Evolutionary conservation across 2,797 vertebrate species (phyloP), one percentile per base, ranked within the genome.

Genomic region (Aulostomus chinensis): DNA sequence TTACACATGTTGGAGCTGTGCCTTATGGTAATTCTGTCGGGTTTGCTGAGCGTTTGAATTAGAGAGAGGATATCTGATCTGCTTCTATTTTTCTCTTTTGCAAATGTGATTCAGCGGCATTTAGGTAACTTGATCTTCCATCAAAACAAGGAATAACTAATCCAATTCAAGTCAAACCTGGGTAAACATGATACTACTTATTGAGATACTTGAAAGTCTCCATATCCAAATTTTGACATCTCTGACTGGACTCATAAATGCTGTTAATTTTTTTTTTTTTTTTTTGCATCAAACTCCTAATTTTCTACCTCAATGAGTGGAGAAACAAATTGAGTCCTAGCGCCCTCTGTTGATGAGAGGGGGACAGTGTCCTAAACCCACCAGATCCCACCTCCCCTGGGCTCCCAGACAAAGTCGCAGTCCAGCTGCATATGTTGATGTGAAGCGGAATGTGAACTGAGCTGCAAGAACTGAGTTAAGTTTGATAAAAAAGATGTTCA

Each of bases 291-390:
- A 50, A 68, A 64, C 30, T 7, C 6, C 30, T 4, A 12, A 30
- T 31, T 62, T 49, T 55, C 15, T 15, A 43, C 10, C 12, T 59
- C 24, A 30, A 33, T 37, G 0, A 48, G 22, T 18, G 26, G 11
- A 62, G 41, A 56, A 64, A 78, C 78, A 79, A 21, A 88, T 87
- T 91, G 86, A 85, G 68, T 83, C 34, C 56, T 86, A 81, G 89
- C 86, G 86, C 90, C 90, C 87, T 91, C 90, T 92, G 66, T 90
- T 86, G 91, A 76, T 43, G 14, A 36, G 18, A 51, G 2, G 3
- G 3, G 36, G 50, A 43, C n/a, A 39, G 21, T 73, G 59, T 66
- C 18, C 35, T 32, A 1, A 29, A 39, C 4, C 4, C 1, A 33
- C 7, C 34, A 43, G 22, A 25, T 20, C 34, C 25, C 15, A 15